Conservation (phyloP, 1,140 invertebrate species). For the Drosophila prosaltans region DNA sequence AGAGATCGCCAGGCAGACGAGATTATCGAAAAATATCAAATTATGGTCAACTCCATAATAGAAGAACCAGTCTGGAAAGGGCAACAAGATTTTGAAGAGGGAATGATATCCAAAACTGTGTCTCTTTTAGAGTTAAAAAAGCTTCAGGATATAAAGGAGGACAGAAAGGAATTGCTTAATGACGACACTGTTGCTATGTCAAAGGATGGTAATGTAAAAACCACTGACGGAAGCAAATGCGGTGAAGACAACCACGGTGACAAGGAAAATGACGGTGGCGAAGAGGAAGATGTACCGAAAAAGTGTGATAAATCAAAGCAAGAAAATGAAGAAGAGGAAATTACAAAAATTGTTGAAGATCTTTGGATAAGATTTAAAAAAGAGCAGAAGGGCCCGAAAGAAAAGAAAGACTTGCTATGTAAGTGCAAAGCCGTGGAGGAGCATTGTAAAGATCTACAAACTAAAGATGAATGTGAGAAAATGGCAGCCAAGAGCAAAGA, state of each 20-base stretch:
- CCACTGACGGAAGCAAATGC: background rate
- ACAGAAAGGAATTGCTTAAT: background rate
- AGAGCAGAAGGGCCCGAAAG: background rate
- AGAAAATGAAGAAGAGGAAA: background rate
- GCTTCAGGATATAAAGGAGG: background rate
- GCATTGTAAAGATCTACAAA: background rate
- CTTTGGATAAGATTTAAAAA: conserved; percentile 3
- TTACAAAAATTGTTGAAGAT: conserved; percentile 4
- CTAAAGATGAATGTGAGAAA: background rate
- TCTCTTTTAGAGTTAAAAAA: background rate
- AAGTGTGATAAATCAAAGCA: background rate
- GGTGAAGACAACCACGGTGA: background rate
- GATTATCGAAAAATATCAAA: background rate
- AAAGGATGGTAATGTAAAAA: background rate
- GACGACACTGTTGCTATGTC: background rate
- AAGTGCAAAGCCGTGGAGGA: background rate
- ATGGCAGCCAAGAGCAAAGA: background rate
- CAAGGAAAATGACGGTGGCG: background rate
- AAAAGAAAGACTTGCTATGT: too few species aligned
- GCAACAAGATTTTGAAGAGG: background rate
- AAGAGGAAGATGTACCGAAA: background rate
- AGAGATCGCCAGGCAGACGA: background rate
- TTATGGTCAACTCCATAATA: background rate
- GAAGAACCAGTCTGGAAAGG: too few species aligned
- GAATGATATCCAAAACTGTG: background rate